Conservation (phyloP, 2,888 invertebrate species). For the Pandemis heparana region DNA sequence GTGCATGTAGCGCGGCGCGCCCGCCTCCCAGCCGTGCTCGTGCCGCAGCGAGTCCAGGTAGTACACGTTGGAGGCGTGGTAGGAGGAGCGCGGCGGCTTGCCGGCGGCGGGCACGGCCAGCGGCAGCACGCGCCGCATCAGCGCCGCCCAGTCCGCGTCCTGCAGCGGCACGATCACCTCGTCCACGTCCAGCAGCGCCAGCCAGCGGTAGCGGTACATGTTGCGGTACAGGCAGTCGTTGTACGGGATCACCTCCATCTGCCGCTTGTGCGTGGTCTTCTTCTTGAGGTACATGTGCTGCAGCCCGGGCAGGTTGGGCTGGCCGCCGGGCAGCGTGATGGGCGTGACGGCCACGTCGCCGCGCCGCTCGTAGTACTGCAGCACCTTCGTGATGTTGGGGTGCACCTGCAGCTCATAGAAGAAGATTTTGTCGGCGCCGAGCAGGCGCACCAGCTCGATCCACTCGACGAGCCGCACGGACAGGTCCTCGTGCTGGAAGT, state of each 20-base stretch:
- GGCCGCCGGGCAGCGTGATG: slow-evolving; percentile 94
- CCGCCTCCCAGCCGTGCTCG: slow-evolving; percentile 91
- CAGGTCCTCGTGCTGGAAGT: slow-evolving; percentile 96
- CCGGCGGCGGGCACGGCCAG: slow-evolving; percentile 85
- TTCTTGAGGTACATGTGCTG: slow-evolving; percentile 96
- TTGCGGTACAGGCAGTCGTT: slow-evolving; percentile 98
- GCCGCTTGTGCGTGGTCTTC: slow-evolving; percentile 96
- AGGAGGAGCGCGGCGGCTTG: slow-evolving; percentile 88
- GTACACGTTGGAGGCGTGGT: slow-evolving; percentile 96
- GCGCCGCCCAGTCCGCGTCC: slow-evolving; percentile 89
- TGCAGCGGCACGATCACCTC: slow-evolving; percentile 97
- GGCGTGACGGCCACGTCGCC: slow-evolving; percentile 92
- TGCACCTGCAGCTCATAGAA: slow-evolving; percentile 97
- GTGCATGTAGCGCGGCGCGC: slow-evolving; percentile 95
- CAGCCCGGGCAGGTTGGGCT: slow-evolving; percentile 95
- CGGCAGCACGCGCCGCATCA: slow-evolving; percentile 90
- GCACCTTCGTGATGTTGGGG: slow-evolving; percentile 94
- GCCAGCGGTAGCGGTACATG: slow-evolving; percentile 95
- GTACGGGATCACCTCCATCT: slow-evolving; percentile 98
- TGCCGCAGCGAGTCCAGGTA: slow-evolving; percentile 95
- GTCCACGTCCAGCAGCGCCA: slow-evolving; percentile 96
- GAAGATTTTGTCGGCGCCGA: slow-evolving; percentile 96
- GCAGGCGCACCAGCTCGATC: slow-evolving; percentile 94
- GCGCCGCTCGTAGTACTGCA: slow-evolving; percentile 87
- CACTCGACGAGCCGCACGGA: slow-evolving; percentile 96